phyloP scores from a whole-genome alignment of 2,888 invertebrate species.

The Oithona nana region DNA sequence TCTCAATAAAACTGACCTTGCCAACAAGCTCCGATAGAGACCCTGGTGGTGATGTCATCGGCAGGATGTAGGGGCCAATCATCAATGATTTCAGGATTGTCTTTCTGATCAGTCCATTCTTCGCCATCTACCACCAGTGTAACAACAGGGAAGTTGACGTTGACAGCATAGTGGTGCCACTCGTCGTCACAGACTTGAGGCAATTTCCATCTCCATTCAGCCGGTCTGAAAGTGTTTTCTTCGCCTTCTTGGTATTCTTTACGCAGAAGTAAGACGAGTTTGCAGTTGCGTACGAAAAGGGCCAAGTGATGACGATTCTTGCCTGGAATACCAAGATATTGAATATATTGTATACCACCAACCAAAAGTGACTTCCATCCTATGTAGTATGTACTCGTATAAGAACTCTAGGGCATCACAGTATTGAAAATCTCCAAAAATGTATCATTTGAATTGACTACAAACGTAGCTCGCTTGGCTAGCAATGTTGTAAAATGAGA shows the following conservation, averaged over 20 bases:
- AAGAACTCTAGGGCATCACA: conserved; percentile 18
- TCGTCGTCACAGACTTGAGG: conserved; percentile 89
- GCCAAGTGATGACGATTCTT: conserved; percentile 99
- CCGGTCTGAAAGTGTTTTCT: conserved; percentile 82
- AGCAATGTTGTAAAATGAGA: too few relatives aligned
- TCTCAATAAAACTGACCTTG: conserved; percentile 36
- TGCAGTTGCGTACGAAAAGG: conserved; percentile 87
- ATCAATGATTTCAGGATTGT: conserved; percentile 90
- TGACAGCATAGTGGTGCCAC: conserved; percentile 95
- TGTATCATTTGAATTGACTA: too few relatives aligned
- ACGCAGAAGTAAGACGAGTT: conserved; percentile 70
- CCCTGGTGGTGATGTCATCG: conserved; percentile 74
- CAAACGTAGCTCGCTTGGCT: too few relatives aligned
- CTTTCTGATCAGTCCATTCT: conserved; percentile 41
- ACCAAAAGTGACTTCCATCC: too few relatives aligned
- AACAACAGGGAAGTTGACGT: conserved; percentile 76
- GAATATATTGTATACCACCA: too few relatives aligned
- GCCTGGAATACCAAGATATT: conserved; percentile 39
- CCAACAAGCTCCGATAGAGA: conserved; percentile 94
- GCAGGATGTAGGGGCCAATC: conserved; percentile 97
- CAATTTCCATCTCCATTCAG: conserved; percentile 96
- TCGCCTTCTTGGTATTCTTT: conserved; percentile 83
- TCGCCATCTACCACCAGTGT: conserved; percentile 74
- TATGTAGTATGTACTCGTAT: too few relatives aligned
- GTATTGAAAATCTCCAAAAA: conserved; percentile 10